Base-by-base conservation (phyloP, 2,113 vertebrate genomes). In the Propithecus coquereli region DNA sequence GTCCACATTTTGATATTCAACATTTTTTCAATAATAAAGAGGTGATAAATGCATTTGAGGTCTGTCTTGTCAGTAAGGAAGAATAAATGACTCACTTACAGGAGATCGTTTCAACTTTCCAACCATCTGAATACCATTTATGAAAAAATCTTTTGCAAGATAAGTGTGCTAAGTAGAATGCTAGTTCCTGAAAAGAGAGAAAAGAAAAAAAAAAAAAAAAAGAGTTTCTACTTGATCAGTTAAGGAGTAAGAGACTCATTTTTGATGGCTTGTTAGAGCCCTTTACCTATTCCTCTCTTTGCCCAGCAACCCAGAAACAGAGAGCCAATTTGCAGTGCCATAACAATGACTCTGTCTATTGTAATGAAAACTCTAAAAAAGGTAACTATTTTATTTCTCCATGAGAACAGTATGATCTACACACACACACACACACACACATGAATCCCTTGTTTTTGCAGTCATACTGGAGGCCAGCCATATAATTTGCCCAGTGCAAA, bases 71-170 rank as follows among this genome's bases (percentile, higher is more conserved):
- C 71, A 82, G 40, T 47, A 90, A 92, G 71, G 40, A 86, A 90
- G 81, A n/a, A 91, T 77, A 86, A 91, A 87, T 81, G 65, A 27
- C 14, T 92, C 74, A 80, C 12, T 90, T 83, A 1, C 45, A 50
- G 3, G 77, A 90, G 61, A 12, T 65, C 25, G 8, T 87, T 94
- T 97, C 77, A 93, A 45, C 32, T 97, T 91, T 68, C 34, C 52
- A 91, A 40, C 47, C 59, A 94, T 63, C 68, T 74, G 47, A 88
- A 86, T 77, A 83, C 6, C 63, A 65, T 59, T 88, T 83, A 96
- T 77, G 57, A 95, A 93, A 92, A 70, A 54, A 94, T 80, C 61
- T 95, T 93, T 95, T 90, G 45, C 79, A 76, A 45, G 16, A 4
- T 92, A 91, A 83, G 30, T 6, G 8, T 80, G 45, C 63, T 61